Evolutionary conservation across 1,140 invertebrate species (phyloP), one percentile per base, ranked within the genome.

Genomic region (Diploscapter pachys): DNA sequence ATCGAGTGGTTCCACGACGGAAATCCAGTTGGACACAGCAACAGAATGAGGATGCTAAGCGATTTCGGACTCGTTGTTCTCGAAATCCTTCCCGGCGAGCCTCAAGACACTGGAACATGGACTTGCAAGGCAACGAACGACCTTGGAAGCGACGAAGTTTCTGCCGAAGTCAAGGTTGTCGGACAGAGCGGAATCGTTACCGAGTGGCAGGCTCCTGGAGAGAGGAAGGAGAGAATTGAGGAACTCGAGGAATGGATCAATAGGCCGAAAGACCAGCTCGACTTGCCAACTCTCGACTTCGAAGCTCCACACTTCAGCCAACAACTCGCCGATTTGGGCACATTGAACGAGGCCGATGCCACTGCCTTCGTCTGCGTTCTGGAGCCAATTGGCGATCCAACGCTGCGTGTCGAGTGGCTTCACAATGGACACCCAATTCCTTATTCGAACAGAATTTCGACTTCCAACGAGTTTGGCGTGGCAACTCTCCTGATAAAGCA

Each of bases 1-100:
- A 93, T 97, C 11, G 94, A 96, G 87, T 97, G 94, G 94, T 96
- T 91, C 90, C 93, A 96, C 80, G 95, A 97, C 86, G 94, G 94
- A 54, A 93, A 95, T 88, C 90, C 93, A 6, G 88, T 96, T 63
- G 90, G 91, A 81, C 76, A 85, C 69, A 81, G 76, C 3, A 75
- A 75, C 55, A 90, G 94, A 86, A 95, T 93, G 68, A 95, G 93
- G 74, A 92, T 92, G 54, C 95, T 95, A 89, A 95, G 94, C 86
- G 96, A 96, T 84, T 96, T 96, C 86, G 95, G 95, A 63, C 96
- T 96, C 83, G 93, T 97, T 75, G 95, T 96, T 0, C 86, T 99
- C 57, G 96, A 96, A 31, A 93, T 99, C 70, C 94, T 95, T 84
- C 92, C 93, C 78, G 91, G 96, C 5, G 93, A 93, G n/a, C 89